Evolutionary conservation across 2,797 vertebrate genomes (phyloP).

Genomic region (Crypturellus tataupa): DNA sequence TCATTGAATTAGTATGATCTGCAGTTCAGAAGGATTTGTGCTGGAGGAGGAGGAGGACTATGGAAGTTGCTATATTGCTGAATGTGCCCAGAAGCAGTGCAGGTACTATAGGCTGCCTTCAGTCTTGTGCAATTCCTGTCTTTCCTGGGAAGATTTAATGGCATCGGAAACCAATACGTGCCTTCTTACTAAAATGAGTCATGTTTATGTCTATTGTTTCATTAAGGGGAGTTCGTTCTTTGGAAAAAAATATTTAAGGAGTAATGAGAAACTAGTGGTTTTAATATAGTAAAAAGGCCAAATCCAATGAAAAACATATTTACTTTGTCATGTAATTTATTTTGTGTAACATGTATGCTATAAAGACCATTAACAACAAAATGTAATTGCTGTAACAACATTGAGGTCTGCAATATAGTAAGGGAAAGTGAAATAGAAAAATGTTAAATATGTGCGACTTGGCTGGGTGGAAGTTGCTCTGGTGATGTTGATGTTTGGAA

Average conservation of each 20-base stretch:
- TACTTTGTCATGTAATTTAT: background rate
- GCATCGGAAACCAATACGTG: background rate
- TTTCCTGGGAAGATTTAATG: background rate
- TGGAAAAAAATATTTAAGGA: background rate
- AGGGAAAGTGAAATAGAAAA: background rate
- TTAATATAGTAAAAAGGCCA: background rate
- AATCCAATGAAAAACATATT: background rate
- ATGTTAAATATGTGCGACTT: constrained; percentile 3
- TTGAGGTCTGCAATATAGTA: background rate
- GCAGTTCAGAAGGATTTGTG: background rate
- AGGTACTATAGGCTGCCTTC: background rate
- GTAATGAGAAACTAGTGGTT: background rate
- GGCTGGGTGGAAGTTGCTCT: background rate
- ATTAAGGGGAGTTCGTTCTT: background rate
- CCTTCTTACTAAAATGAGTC: background rate
- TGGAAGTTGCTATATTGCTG: background rate
- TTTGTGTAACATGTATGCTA: background rate
- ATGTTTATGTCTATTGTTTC: background rate
- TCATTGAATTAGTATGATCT: background rate
- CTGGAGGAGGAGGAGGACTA: background rate
- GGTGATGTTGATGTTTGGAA: constrained; percentile 1
- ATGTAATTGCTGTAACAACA: background rate
- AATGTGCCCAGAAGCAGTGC: background rate
- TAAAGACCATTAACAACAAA: constrained; percentile 7
- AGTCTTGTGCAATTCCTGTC: background rate